These are phyloP conservation scores for Bellardia bayeri DNA, from an alignment of 2,888 invertebrate species.

Conservation along the genomic window DNA sequence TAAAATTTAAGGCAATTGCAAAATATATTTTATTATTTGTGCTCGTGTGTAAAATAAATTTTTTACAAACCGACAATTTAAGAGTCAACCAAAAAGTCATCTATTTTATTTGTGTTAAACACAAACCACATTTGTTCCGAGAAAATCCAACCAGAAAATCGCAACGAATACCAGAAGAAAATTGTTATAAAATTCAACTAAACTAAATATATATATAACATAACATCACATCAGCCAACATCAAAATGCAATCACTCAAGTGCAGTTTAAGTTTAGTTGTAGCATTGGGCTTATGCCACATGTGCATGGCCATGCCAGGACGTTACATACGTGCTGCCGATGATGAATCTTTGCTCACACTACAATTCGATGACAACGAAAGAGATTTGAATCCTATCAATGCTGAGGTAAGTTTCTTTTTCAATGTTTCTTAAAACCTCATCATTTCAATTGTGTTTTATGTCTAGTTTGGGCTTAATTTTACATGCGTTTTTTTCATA, in stretches of 20 bases:
- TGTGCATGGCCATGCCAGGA: conserved; percentile 79
- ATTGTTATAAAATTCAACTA: neutral
- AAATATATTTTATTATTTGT: conserved; percentile 37
- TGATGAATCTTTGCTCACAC: conserved; percentile 74
- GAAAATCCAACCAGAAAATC: conserved; percentile 14
- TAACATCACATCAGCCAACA: conserved; percentile 1
- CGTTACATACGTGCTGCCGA: conserved; percentile 79
- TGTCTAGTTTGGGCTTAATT: conserved; percentile 28
- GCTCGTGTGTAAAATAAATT: conserved; percentile 12
- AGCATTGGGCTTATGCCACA: conserved; percentile 76
- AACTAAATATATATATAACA: conserved; percentile 34
- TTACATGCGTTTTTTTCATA: neutral
- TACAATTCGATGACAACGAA: conserved; percentile 76
- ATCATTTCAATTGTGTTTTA: neutral
- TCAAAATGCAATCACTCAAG: conserved; percentile 80
- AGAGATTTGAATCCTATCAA: conserved; percentile 82
- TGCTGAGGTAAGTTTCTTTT: conserved; percentile 80
- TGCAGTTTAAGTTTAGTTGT: conserved; percentile 78
- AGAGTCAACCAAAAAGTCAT: conserved; percentile 63
- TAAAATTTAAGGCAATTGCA: conserved; percentile 24
- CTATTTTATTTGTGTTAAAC: conserved; percentile 4
- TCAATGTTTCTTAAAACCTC: neutral
- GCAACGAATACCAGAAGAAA: conserved; percentile 35
- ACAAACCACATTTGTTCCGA: conserved; percentile 16
- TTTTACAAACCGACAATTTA: conserved; percentile 64